Evolutionary conservation across 2,888 invertebrate genomes (phyloP).

Genomic region (Autographa pulchrina): DNA sequence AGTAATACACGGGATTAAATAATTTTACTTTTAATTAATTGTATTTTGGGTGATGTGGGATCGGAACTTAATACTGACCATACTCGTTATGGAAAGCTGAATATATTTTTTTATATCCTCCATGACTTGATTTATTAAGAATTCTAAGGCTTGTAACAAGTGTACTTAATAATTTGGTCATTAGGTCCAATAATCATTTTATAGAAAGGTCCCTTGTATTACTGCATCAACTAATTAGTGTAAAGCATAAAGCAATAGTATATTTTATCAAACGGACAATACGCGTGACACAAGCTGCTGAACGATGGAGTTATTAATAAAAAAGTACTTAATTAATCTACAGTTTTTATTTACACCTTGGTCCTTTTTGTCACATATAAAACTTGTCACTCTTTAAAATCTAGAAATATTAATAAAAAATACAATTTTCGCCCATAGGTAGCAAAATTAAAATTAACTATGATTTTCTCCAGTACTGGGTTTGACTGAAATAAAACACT

Average conservation of each 20-base stretch:
- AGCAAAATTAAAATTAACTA: neutral
- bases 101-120: too few relatives aligned
- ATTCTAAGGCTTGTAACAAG: neutral
- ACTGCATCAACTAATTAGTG: slow-evolving; percentile 3
- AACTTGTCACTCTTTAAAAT: neutral
- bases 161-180: too few relatives aligned
- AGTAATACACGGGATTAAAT: neutral
- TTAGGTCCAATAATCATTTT: neutral
- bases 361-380: neutral
- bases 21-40: neutral
- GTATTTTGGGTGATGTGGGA: too few relatives aligned
- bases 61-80: neutral
- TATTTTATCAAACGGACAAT: slow-evolving; percentile 39
- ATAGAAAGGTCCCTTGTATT: neutral
- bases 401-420: neutral
- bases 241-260: slow-evolving; percentile 40
- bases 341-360: neutral
- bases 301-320: slow-evolving; percentile 33
- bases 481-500: slow-evolving; percentile 12
- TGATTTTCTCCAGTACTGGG: neutral
- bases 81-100: neutral
- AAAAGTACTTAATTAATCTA: slow-evolving; percentile 25
- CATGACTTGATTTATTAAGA: neutral
- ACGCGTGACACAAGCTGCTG: slow-evolving; percentile 30
- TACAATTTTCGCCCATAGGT: neutral